Conservation (phyloP, 2,888 invertebrate species). For the Ametastegia equiseti region DNA sequence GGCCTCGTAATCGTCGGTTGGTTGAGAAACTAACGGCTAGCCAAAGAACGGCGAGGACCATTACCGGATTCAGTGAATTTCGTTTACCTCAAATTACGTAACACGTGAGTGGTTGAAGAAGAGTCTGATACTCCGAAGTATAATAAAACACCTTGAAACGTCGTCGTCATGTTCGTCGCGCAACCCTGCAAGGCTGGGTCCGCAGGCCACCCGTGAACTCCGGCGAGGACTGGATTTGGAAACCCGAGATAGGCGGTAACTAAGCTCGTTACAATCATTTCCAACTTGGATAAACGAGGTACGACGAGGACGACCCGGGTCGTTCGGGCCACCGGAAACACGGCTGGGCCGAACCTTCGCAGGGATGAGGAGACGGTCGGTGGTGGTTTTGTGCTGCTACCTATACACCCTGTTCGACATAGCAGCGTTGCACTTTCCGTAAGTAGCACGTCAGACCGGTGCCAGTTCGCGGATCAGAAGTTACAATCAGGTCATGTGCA, state of each 20-base stretch:
- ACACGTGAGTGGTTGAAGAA: not conserved
- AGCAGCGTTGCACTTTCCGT: conserved; percentile 73
- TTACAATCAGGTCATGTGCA: conserved; percentile 19
- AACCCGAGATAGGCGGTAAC: not conserved
- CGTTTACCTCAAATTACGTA: not conserved
- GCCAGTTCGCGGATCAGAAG: conserved; percentile 6
- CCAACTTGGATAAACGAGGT: not conserved
- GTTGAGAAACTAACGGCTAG: not conserved
- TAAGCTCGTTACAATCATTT: conserved; percentile 31
- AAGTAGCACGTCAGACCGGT: conserved; percentile 62
- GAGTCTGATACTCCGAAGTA: not conserved
- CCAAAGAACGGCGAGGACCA: not conserved
- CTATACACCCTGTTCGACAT: conserved; percentile 73
- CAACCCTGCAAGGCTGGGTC: not conserved
- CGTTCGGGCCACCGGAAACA: conserved; percentile 23
- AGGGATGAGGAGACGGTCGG: conserved; percentile 74
- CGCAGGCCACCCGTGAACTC: not conserved
- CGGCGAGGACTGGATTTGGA: not conserved
- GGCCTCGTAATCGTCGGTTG: conserved; percentile 32
- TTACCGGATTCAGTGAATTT: not conserved
- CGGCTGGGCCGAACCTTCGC: conserved; percentile 50
- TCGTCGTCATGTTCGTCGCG: conserved; percentile 27
- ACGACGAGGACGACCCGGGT: not conserved
- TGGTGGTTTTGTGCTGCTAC: conserved; percentile 73
- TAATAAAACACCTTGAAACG: not conserved